Percentiles rank a stretch among this genome's conserved stretches.
Conservation (phyloP, 2,888 invertebrate species). For the Polydrusus tereticollis region DNA sequence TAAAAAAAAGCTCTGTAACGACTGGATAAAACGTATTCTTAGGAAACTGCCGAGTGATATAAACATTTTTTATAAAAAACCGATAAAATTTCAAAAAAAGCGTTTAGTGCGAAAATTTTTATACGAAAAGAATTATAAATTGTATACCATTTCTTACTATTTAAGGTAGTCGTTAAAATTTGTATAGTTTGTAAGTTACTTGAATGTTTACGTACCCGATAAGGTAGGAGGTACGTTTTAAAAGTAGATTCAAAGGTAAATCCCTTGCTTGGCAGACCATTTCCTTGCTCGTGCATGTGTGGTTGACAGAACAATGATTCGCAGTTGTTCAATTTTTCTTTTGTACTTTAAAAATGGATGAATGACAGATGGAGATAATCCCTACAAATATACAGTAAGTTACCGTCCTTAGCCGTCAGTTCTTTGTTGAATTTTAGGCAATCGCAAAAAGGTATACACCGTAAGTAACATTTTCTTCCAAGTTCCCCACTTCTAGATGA, state of each 20-base stretch:
- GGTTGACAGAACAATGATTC: slow-evolving; percentile 53
- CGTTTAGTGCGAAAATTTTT: slow-evolving; percentile 32
- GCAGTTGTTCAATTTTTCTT: slow-evolving; percentile 3
- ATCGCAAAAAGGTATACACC: background rate
- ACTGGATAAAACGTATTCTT: slow-evolving; percentile 51
- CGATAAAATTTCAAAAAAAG: slow-evolving; percentile 49
- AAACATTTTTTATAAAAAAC: slow-evolving; percentile 55
- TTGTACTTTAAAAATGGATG: slow-evolving; percentile 24
- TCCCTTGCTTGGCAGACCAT: slow-evolving; percentile 63
- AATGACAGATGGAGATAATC: slow-evolving; percentile 21
- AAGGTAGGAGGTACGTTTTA: slow-evolving; percentile 20
- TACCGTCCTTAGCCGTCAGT: slow-evolving; percentile 35
- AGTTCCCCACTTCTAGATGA: no score
- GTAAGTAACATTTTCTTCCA: no score
- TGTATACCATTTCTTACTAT: slow-evolving; percentile 57
- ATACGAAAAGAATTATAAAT: slow-evolving; percentile 50
- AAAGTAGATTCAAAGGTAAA: slow-evolving; percentile 23
- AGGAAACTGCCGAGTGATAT: slow-evolving; percentile 58
- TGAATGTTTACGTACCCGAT: slow-evolving; percentile 37
- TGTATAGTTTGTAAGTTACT: slow-evolving; percentile 49
- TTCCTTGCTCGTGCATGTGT: slow-evolving; percentile 63
- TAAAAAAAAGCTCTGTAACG: slow-evolving; percentile 26
- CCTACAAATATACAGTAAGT: slow-evolving; percentile 29
- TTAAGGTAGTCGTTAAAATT: slow-evolving; percentile 49
- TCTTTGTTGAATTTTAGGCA: slow-evolving; percentile 30